Evolutionary conservation across 2,888 invertebrate genomes (phyloP).

Genomic region (Philhelius pedissequus): DNA sequence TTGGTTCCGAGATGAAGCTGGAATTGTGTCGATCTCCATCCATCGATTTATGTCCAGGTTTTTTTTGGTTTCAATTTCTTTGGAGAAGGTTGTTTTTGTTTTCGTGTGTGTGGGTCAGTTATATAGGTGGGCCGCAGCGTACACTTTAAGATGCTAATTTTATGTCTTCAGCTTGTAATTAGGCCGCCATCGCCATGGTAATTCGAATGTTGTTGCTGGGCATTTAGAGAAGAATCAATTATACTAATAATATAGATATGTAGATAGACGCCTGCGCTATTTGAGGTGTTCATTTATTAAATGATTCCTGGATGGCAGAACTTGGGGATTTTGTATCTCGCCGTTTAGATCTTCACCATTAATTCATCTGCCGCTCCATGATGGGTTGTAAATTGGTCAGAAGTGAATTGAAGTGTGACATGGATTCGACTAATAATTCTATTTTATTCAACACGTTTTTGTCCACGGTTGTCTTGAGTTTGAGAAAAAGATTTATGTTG

Average conservation of each 20-base stretch:
- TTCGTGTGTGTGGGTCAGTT: not conserved
- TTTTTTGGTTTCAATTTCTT: constrained; percentile 25
- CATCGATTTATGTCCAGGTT: not conserved
- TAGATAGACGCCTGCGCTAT: not conserved
- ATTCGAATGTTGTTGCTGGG: not conserved
- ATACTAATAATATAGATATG: not conserved
- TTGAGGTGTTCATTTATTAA: constrained; percentile 12
- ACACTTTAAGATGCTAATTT: constrained; percentile 15
- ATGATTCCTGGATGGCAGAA: not conserved
- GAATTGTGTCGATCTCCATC: constrained; percentile 1
- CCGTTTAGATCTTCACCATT: not conserved
- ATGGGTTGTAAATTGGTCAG: not conserved
- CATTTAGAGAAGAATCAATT: not conserved
- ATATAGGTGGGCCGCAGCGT: not conserved
- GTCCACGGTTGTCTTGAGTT: not conserved
- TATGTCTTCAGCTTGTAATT: not conserved
- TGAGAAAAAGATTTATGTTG: not conserved
- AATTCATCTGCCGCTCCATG: not conserved
- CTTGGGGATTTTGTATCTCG: not conserved
- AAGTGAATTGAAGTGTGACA: constrained; percentile 6
- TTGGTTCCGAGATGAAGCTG: not conserved
- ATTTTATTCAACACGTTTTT: not conserved
- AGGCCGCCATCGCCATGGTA: not conserved
- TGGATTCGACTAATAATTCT: not conserved
- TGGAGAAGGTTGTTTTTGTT: not conserved